phyloP scores from a whole-genome alignment of 1,140 invertebrate genomes.

The Anastatus disparis region DNA sequence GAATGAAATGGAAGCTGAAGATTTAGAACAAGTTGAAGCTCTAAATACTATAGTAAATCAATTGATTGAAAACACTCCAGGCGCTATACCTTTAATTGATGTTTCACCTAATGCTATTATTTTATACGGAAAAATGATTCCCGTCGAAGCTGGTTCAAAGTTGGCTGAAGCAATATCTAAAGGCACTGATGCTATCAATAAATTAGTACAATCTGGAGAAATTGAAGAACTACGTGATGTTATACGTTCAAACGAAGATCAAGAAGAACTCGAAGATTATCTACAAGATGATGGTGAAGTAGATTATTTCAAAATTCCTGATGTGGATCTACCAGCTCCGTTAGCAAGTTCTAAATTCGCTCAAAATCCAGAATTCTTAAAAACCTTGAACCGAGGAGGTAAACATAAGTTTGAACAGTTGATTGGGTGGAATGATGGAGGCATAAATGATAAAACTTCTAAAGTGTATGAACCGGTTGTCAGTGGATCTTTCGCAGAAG shows the following conservation, averaged over 20 bases:
- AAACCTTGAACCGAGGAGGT: constrained; percentile 60
- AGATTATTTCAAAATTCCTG: constrained; percentile 60
- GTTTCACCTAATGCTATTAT: constrained; percentile 81
- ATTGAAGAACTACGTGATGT: constrained; percentile 82
- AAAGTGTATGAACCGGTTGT: constrained; percentile 60
- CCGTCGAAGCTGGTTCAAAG: constrained; percentile 80
- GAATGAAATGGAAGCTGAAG: constrained; percentile 83
- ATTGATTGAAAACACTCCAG: constrained; percentile 77
- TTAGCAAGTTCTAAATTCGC: constrained; percentile 65
- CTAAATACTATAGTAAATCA: constrained; percentile 75
- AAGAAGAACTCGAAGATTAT: constrained; percentile 70
- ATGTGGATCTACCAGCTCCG: constrained; percentile 60
- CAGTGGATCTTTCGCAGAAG: constrained; percentile 53
- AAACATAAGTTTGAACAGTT: constrained; percentile 64
- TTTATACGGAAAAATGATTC: constrained; percentile 81
- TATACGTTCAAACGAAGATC: constrained; percentile 71
- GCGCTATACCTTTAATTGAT: constrained; percentile 75
- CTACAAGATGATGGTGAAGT: constrained; percentile 65
- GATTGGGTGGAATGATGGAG: constrained; percentile 60
- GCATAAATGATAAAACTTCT: constrained; percentile 49
- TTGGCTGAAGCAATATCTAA: constrained; percentile 78
- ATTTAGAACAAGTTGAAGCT: constrained; percentile 66
- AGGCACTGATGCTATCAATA: constrained; percentile 79
- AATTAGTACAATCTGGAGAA: constrained; percentile 79
- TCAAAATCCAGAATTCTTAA: constrained; percentile 62